Base-by-base conservation (phyloP, 2,797 vertebrate genomes). In the Manis crassicaudata region DNA sequence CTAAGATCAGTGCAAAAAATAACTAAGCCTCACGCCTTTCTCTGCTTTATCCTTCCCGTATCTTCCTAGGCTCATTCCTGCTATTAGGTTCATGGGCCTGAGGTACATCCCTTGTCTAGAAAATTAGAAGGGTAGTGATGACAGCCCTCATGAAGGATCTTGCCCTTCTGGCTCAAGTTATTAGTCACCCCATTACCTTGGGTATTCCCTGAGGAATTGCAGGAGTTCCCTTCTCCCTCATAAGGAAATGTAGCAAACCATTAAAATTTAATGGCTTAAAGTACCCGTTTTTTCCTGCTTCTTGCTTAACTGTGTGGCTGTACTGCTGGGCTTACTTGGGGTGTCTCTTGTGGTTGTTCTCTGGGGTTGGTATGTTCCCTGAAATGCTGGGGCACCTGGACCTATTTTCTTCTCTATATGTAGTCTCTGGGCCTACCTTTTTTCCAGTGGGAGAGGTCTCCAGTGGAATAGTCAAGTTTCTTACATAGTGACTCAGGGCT, bases 331-430 rank as follows among this genome's bases (percentile, higher is more conserved):
- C 27, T 83, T 43, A 2, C 72, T 54, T 3, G 20, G 60, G 37
- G 16, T 9, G 54, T 46, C 37, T 68, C 46, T 1, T n/a, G 43
- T 35, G 32, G 43, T 77, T 80, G 37, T 21, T 73, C 20, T 52
- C 40, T 35, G 27, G 79, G 25, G 2, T 16, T 37, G 7, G n/a
- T 62, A 35, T 68, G 83, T 46, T 67, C 65, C 23, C 20, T 25
- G 65, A 77, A 56, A 13, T 46, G 43, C 67, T 62, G 35, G 63
- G 20, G 32, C 67, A 60, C 23, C 56, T 16, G 62, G 68, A 27
- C 37, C 35, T 27, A 0, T 54, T 62, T 60, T 43, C 6, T 50
- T 32, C 6, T 40, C 50, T 10, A 0, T 18, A 0, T 18, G 9
- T 62, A 9, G 27, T 62, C 7, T 60, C n/a, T 12, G 32, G 76